Evolutionary conservation across 2,113 vertebrate genomes (phyloP).

Genomic region (Salvator merianae): DNA sequence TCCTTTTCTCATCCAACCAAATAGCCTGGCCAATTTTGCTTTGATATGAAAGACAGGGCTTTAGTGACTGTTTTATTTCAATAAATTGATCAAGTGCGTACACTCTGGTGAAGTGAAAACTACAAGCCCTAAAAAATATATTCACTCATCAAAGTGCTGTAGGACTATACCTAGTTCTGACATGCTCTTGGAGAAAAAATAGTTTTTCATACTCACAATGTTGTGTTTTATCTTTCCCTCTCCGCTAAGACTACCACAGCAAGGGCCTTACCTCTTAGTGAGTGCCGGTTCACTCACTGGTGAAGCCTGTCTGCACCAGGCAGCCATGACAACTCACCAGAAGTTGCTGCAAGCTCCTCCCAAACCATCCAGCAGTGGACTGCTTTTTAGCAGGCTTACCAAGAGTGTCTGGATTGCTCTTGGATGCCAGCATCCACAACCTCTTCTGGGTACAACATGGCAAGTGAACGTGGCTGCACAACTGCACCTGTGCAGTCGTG

Average conservation of each 20-base stretch:
- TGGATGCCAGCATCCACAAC: too few relatives aligned
- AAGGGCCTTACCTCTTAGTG: too few relatives aligned
- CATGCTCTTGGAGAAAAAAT: not conserved
- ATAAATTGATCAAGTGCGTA: slow-evolving; percentile 19
- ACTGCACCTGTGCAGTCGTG: too few relatives aligned
- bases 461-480: too few relatives aligned
- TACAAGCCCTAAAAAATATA: not conserved
- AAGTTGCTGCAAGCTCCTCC: too few relatives aligned
- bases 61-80: slow-evolving; percentile 7
- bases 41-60: not conserved
- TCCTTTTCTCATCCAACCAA: not conserved
- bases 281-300: too few relatives aligned
- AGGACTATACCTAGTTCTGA: not conserved
- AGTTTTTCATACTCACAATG: not conserved
- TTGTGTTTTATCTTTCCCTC: not conserved
- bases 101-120: not conserved
- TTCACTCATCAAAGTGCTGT: not conserved
- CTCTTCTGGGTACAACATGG: too few relatives aligned
- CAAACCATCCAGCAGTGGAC: too few relatives aligned
- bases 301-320: too few relatives aligned
- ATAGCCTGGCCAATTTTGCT: slow-evolving; percentile 2
- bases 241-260: not conserved
- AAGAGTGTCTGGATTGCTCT: too few relatives aligned
- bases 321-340: too few relatives aligned
- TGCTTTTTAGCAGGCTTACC: too few relatives aligned